Percentiles rank a stretch among this genome's conserved stretches.
Conservation (phyloP, 2,797 vertebrate genomes). For the Eulemur mongoz region DNA sequence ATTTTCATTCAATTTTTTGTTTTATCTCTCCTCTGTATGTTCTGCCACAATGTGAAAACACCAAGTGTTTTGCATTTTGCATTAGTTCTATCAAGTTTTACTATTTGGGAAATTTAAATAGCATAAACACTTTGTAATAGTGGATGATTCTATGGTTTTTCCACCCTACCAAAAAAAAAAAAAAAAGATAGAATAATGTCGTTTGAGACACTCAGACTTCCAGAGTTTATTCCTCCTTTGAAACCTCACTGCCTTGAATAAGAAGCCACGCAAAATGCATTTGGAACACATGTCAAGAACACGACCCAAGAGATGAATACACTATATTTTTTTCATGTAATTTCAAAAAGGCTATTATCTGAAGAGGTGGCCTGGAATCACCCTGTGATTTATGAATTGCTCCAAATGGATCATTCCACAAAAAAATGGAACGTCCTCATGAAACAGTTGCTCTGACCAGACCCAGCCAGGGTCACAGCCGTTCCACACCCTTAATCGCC, state of each 20-base stretch:
- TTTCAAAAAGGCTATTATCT: conserved; percentile 31
- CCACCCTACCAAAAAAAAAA: neutral
- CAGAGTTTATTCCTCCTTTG: neutral
- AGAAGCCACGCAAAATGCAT: conserved; percentile 13
- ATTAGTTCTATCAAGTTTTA: neutral
- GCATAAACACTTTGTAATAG: neutral
- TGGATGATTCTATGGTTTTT: rapidly evolving
- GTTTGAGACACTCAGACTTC: neutral
- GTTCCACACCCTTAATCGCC: conserved; percentile 47
- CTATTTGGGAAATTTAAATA: neutral
- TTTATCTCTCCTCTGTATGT: neutral
- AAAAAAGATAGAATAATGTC: neutral
- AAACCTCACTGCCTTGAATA: neutral
- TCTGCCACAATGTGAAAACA: neutral
- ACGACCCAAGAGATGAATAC: conserved; percentile 35
- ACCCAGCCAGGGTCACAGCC: conserved; percentile 37
- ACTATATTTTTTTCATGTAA: conserved; percentile 54
- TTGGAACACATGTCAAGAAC: conserved; percentile 37
- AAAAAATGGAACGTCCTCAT: conserved; percentile 72
- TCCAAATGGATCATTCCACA: conserved; percentile 65
- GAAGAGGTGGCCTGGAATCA: conserved; percentile 44
- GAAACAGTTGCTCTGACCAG: conserved; percentile 63
- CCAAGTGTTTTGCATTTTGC: neutral
- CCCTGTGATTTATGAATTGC: conserved; percentile 74
- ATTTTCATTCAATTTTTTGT: neutral